Evolutionary conservation across 2,797 vertebrate species (phyloP).

Genomic region (Uromys caudimaculatus): DNA sequence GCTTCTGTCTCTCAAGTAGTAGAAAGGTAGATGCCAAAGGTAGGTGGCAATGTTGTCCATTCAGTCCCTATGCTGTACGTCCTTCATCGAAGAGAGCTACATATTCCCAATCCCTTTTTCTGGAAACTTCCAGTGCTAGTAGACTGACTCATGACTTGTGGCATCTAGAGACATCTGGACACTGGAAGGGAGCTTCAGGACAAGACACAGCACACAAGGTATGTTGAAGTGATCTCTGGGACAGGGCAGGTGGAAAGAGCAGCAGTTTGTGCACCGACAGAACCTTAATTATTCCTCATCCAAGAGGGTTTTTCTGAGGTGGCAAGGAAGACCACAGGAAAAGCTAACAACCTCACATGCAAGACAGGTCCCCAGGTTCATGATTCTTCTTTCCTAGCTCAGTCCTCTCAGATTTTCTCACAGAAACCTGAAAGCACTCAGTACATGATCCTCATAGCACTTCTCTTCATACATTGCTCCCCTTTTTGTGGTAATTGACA

Average conservation of each 20-base stretch:
- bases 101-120: neutral
- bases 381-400: neutral
- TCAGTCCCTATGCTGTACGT: neutral
- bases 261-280: neutral
- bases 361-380: neutral
- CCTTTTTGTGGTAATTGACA: neutral
- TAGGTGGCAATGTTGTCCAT: neutral
- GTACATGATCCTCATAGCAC: neutral
- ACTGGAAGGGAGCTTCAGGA: neutral
- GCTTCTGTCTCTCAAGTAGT: neutral
- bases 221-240: neutral
- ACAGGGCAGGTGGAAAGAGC: neutral
- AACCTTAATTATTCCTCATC: neutral
- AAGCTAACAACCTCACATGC: neutral
- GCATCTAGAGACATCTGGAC: neutral
- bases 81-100: neutral
- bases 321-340: neutral
- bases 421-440: neutral
- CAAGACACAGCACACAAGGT: neutral
- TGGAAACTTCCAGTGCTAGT: constrained; percentile 49
- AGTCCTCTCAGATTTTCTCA: neutral
- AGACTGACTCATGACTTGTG: neutral
- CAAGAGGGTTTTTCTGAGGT: constrained; percentile 42
- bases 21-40: neutral
- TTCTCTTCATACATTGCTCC: neutral